Evolutionary conservation across 2,113 vertebrate species (phyloP), one percentile per base, ranked within the genome.

Genomic region (Vidua macroura): DNA sequence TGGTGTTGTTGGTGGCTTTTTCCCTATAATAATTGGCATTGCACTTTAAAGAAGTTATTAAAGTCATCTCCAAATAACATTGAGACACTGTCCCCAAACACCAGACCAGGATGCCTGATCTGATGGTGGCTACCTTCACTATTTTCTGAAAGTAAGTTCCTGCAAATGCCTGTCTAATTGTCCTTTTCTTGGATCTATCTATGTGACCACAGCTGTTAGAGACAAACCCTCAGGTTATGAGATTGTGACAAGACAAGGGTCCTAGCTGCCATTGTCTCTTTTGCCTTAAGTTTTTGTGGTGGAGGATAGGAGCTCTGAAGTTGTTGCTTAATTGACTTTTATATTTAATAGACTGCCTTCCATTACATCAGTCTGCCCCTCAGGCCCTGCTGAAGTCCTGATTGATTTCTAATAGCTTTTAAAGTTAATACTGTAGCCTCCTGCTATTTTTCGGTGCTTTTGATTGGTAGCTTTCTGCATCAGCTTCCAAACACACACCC

Each of bases 391-490:
- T 93, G 88, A 92, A 95, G 53, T 94, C 24, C 66, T 90, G 76
- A 90, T 60, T 93, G 92, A 93, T 96, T 97, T 96, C 93, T 95
- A 94, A 93, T 76, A 88, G 66, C 69, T 94, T 84, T 95, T 94
- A 88, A 88, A 82, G 76, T 90, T 94, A 96, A 78, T 72, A 73
- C 53, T 64, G 58, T 83, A 93, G 44, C 56, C 76, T 94, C 51
- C 88, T 94, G 79, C 60, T 95, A 53, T 78, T 95, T 90, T 93
- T 83, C 85, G 92, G 56, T 83, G 64, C 24, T 53, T 86, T 91
- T 87, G 60, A 60, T 52, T 49, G 35, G 62, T 76, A 19, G 39
- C 90, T 92, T 89, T 86, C 41, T 83, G 18, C 58, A 44, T 31
- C 3, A 5, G 41, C n/a, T 93, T 93, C 73, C 68, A 90, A 86